A percentile compares a stretch with the other conserved stretches of the same genome.
These are phyloP conservation scores for Mechanitis mazaeus DNA, from an alignment of 2,888 invertebrate species.

Conservation along the genomic window DNA sequence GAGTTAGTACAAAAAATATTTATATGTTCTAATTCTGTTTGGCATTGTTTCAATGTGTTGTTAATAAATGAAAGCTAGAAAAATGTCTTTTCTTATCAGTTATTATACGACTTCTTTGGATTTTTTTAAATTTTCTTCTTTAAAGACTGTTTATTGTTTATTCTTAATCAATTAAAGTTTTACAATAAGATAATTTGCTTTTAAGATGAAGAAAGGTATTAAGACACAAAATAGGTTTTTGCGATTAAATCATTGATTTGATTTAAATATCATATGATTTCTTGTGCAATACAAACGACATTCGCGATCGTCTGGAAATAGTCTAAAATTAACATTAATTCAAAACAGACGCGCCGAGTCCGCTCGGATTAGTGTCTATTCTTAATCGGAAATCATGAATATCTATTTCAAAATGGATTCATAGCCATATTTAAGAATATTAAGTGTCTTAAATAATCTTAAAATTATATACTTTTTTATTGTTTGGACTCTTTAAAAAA, in stretches of 20 bases:
- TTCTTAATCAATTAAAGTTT: too few relatives aligned
- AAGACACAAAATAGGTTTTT: too few relatives aligned
- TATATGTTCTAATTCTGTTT: background rate
- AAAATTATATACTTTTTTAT: too few relatives aligned
- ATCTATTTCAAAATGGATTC: conserved; percentile 9
- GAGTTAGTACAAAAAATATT: background rate
- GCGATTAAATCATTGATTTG: background rate
- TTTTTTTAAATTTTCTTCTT: background rate
- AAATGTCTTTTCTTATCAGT: background rate
- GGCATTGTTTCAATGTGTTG: conserved; percentile 3
- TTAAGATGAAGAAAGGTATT: too few relatives aligned
- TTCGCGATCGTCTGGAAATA: conserved; percentile 19
- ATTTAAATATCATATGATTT: background rate
- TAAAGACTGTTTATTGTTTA: too few relatives aligned
- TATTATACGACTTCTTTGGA: background rate
- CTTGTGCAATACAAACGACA: conserved; percentile 1
- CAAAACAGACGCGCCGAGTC: conserved; percentile 29
- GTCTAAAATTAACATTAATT: conserved; percentile 32
- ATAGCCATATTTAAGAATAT: background rate
- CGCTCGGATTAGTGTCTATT: conserved; percentile 19
- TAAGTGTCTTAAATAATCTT: too few relatives aligned
- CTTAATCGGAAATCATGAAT: conserved; percentile 23
- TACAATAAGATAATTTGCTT: too few relatives aligned
- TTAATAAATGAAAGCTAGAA: background rate
- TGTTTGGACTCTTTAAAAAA: too few relatives aligned